Base-by-base conservation (phyloP, 30 jellyfish, hydroid and myxozoan species). In the Pelagia noctiluca region DNA sequence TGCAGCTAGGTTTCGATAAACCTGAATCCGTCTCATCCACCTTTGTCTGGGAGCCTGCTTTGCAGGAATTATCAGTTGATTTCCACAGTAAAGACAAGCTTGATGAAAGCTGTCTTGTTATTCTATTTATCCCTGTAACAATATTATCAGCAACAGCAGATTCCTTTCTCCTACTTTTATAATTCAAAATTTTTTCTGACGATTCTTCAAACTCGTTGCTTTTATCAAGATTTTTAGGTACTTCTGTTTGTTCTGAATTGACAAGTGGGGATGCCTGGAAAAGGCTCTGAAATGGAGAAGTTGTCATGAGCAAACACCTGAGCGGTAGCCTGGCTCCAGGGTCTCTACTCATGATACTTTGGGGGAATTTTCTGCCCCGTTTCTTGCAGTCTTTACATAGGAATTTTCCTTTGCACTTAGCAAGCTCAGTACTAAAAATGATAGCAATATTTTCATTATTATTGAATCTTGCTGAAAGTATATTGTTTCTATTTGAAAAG, bases 271-370 rank as follows among this genome's bases (percentile, higher is more conserved):
- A 71, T 18, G 87, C 91, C 30, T 50, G 70, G 64, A 72, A 89
- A 24, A 89, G 82, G 67, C 95, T 89, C 47, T 88, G 86, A 32
- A 89, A 89, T 3, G 97, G 97, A 1, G 90, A 81, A 8, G 65
- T 89, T 8, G 95, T 82, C 47, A 83, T 80, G 30, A 82, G 29
- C 10, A 53, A 71, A 69, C 89, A 82, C 23, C 75, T 69, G 76
- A 89, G 82, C 63, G 95, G 97, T 10, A 67, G 32, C 16, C 19
- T 16, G 18, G 21, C 79, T 35, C 57, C 72, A 32, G 25, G 53
- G 31, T 11, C 32, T 22, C 11, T 32, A 18, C 48, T 53, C 49
- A 87, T 50, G 13, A 77, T 12, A 13, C 50, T 60, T 46, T 61
- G 50, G 3, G 92, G 92, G 35, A 88, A 76, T n/a, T 61, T 82